A percentile compares a stretch with the other conserved stretches of the same genome.
Conservation (phyloP, 2,113 vertebrate species). For the Neomonachus schauinslandi region DNA sequence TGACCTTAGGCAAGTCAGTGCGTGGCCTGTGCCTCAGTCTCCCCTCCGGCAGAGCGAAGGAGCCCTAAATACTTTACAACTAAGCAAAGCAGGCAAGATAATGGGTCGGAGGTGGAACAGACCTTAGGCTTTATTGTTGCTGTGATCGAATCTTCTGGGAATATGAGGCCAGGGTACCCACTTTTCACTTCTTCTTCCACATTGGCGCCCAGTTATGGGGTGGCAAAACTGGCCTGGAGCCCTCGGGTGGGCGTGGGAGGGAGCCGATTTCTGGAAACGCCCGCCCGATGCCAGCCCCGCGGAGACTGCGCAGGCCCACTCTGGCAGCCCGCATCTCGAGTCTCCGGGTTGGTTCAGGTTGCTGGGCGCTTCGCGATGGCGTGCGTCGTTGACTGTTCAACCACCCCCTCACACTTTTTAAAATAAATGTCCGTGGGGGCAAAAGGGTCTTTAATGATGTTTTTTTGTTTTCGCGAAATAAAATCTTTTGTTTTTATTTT, state of each 20-base stretch:
- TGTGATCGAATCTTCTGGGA: not conserved
- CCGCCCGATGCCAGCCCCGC: not conserved
- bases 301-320: not conserved
- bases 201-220: not conserved
- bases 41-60: not conserved
- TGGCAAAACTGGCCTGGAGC: not conserved
- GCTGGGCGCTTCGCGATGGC: not conserved
- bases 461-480: conserved; percentile 87
- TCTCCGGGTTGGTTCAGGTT: not conserved
- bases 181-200: conserved; percentile 32
- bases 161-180: not conserved
- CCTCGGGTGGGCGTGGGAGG: not conserved
- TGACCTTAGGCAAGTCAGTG: not conserved
- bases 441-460: conserved; percentile 84
- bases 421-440: conserved; percentile 63
- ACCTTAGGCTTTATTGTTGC: not conserved
- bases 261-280: not conserved
- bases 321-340: rapidly evolving
- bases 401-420: not conserved
- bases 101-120: rapidly evolving
- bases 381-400: not conserved
- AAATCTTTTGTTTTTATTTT: conserved; percentile 86
- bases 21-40: not conserved
- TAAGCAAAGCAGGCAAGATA: not conserved
- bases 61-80: not conserved